phyloP scores from a whole-genome alignment of 2,797 vertebrate genomes.

The Rhadinocentrus ornatus region DNA sequence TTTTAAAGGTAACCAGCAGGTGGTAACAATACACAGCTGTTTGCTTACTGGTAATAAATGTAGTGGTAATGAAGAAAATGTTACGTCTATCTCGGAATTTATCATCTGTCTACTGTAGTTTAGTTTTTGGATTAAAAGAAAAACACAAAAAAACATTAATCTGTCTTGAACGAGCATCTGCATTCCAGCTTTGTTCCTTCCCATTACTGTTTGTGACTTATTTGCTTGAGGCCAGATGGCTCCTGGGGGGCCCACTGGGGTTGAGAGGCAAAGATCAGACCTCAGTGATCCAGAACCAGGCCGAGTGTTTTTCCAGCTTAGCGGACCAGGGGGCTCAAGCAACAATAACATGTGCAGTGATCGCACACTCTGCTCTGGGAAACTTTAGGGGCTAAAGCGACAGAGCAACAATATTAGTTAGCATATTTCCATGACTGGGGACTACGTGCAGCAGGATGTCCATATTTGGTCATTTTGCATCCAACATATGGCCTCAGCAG shows the following conservation, averaged over 20 bases:
- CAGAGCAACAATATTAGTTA: constrained; percentile 52
- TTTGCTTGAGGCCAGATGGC: constrained; percentile 62
- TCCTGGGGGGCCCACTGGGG: constrained; percentile 47
- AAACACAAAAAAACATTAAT: neutral
- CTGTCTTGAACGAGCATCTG: neutral
- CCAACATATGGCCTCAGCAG: constrained; percentile 30
- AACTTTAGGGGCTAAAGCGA: constrained; percentile 39
- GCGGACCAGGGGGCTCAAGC: constrained; percentile 55
- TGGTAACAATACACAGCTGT: neutral
- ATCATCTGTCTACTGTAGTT: neutral
- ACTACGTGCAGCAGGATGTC: constrained; percentile 23
- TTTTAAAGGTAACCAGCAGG: neutral
- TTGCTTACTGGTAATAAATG: neutral
- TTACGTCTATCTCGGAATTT: neutral
- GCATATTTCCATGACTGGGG: constrained; percentile 53
- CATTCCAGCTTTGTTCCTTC: neutral
- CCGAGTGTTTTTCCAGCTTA: constrained; percentile 78
- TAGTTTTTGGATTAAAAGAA: neutral
- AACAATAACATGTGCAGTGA: constrained; percentile 74
- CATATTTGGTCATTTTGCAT: constrained; percentile 30
- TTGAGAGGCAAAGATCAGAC: constrained; percentile 57
- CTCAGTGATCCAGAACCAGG: constrained; percentile 48
- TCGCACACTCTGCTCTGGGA: constrained; percentile 72
- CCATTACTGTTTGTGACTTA: constrained; percentile 23
- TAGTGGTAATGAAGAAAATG: neutral